These are phyloP conservation scores for Gasterosteus nipponicus DNA, from an alignment of 2,113 vertebrate genomes.

Conservation along the genomic window DNA sequence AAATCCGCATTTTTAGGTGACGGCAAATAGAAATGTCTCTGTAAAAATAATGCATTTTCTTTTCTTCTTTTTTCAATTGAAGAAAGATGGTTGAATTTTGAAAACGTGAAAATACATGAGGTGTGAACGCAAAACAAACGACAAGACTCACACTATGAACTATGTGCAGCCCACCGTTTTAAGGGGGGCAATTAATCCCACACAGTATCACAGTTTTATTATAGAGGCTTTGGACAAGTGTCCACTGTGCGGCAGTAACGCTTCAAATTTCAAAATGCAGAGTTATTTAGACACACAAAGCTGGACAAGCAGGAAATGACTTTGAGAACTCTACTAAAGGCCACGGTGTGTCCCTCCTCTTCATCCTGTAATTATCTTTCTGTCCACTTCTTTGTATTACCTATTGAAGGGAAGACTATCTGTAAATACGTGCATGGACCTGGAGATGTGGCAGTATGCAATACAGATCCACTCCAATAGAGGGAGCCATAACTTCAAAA, in stretches of 20 bases:
- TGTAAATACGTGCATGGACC: not conserved
- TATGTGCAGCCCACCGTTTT: not conserved
- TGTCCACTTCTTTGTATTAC: not conserved
- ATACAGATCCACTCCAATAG: conserved; percentile 30
- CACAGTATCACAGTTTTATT: not conserved
- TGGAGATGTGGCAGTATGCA: not conserved
- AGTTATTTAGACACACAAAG: not conserved
- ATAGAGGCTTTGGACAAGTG: not conserved
- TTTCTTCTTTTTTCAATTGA: not conserved
- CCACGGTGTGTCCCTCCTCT: not conserved
- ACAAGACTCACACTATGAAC: not conserved
- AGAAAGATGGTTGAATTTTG: not conserved
- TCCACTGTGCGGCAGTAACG: not conserved
- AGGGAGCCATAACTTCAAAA: conserved; percentile 37
- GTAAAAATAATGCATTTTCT: not conserved
- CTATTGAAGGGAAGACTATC: not conserved
- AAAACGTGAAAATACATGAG: not conserved
- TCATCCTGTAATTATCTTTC: not conserved
- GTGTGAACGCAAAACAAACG: not conserved
- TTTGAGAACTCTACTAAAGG: not conserved
- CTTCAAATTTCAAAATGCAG: not conserved
- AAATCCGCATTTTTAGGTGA: not conserved
- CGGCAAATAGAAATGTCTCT: not conserved
- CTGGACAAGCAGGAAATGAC: not conserved
- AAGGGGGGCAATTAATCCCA: not conserved